These are phyloP conservation scores for Lepisosteus osseus DNA, from an alignment of 2,113 vertebrate species.

Conservation along the genomic window DNA sequence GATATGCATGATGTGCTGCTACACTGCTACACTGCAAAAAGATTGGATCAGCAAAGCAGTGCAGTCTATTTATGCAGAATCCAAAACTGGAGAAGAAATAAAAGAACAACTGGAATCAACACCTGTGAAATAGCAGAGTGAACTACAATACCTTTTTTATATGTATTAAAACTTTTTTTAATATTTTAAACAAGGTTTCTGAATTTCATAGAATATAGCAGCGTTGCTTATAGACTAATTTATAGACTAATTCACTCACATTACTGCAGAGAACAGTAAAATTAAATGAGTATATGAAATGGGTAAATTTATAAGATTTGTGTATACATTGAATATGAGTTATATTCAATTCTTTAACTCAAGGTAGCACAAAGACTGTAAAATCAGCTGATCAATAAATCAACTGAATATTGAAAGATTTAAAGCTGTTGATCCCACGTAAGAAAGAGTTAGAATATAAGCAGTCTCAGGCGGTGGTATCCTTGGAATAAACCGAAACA, in stretches of 20 bases:
- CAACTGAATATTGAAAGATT: too few relatives aligned
- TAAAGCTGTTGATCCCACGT: too few relatives aligned
- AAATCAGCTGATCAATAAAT: too few relatives aligned
- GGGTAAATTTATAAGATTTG: too few relatives aligned
- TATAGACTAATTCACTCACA: neutral
- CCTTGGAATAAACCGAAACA: too few relatives aligned
- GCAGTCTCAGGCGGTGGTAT: too few relatives aligned
- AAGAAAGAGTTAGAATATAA: too few relatives aligned
- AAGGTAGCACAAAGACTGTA: too few relatives aligned
- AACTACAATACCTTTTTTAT: neutral
- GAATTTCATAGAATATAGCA: neutral
- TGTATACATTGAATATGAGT: too few relatives aligned
- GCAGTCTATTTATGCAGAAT: constrained; percentile 9
- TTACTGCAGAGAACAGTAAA: neutral
- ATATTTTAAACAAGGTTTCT: neutral
- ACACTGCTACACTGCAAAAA: neutral
- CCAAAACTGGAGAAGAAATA: neutral
- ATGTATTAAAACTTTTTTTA: neutral
- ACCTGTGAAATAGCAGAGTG: neutral
- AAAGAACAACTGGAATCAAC: neutral
- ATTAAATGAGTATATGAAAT: neutral
- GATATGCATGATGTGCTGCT: constrained; percentile 6
- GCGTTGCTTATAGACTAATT: neutral
- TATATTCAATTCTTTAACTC: too few relatives aligned
- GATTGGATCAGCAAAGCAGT: constrained; percentile 9